Evolutionary conservation across 2,888 invertebrate species (phyloP).

Genomic region (Cephus runcator): DNA sequence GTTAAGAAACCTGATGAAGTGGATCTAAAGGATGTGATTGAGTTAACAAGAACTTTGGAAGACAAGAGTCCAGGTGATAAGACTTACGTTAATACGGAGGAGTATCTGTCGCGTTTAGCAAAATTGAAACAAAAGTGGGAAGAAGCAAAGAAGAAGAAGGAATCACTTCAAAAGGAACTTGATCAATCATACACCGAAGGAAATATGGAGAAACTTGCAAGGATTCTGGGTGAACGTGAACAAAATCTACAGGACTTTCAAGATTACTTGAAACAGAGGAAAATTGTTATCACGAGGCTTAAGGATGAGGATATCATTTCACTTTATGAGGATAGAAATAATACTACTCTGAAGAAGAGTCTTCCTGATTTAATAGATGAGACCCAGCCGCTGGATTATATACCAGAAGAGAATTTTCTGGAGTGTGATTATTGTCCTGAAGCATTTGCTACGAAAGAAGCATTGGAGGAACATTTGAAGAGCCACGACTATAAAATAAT

Average conservation of each 20-base stretch:
- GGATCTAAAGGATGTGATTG: slow-evolving; percentile 7
- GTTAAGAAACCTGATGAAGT: neutral
- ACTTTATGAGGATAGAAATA: slow-evolving; percentile 53
- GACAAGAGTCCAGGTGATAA: slow-evolving; percentile 20
- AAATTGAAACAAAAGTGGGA: slow-evolving; percentile 48
- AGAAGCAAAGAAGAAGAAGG: slow-evolving; percentile 49
- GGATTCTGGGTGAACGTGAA: slow-evolving; percentile 48
- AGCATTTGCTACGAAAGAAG: slow-evolving; percentile 47
- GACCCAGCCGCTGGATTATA: slow-evolving; percentile 35
- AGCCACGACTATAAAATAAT: slow-evolving; percentile 56
- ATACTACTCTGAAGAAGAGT: slow-evolving; percentile 33
- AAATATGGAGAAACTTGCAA: slow-evolving; percentile 49
- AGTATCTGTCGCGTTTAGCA: slow-evolving; percentile 41
- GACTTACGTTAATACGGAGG: slow-evolving; percentile 33
- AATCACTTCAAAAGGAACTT: slow-evolving; percentile 41
- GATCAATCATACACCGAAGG: slow-evolving; percentile 43
- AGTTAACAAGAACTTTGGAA: slow-evolving; percentile 20
- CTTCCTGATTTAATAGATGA: slow-evolving; percentile 46
- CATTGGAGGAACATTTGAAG: slow-evolving; percentile 56
- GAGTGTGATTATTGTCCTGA: slow-evolving; percentile 60
- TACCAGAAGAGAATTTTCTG: slow-evolving; percentile 40
- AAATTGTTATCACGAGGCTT: slow-evolving; percentile 54
- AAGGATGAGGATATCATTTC: slow-evolving; percentile 58
- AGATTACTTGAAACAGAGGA: slow-evolving; percentile 58
- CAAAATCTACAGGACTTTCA: slow-evolving; percentile 54